Conservation (phyloP, 2,113 vertebrate genomes). For the Anolis carolinensis region DNA sequence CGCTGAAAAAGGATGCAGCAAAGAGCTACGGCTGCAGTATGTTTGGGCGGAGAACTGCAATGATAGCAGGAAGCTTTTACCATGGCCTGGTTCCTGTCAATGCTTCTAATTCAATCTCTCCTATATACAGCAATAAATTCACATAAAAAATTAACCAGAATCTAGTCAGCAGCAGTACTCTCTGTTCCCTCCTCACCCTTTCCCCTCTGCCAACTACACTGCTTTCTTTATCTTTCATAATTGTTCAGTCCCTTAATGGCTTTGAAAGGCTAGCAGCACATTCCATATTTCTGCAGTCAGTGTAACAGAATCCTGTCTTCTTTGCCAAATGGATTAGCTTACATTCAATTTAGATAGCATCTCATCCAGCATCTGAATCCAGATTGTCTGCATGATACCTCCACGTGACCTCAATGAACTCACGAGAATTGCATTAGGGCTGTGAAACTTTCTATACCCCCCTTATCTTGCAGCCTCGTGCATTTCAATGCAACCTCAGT, state of each 20-base stretch:
- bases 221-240: slow-evolving; percentile 32
- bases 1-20: slow-evolving; percentile 11
- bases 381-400: slow-evolving; percentile 32
- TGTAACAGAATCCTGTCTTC: slow-evolving; percentile 8
- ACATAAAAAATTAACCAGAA: slow-evolving; percentile 74
- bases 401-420: not conserved
- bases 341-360: slow-evolving; percentile 36
- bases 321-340: slow-evolving; percentile 22
- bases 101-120: slow-evolving; percentile 72
- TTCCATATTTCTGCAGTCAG: slow-evolving; percentile 41
- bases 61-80: slow-evolving; percentile 73
- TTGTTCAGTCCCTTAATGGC: slow-evolving; percentile 21
- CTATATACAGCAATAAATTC: slow-evolving; percentile 68
- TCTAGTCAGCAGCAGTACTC: slow-evolving; percentile 42
- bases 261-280: slow-evolving; percentile 16
- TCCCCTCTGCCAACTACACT: not conserved
- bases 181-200: not conserved
- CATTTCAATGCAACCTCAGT: not conserved
- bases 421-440: not conserved
- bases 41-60: slow-evolving; percentile 60
- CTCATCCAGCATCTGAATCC: slow-evolving; percentile 25
- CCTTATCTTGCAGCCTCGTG: not conserved
- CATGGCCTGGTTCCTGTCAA: slow-evolving; percentile 68
- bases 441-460: not conserved
- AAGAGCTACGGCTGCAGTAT: slow-evolving; percentile 55